phyloP scores from a whole-genome alignment of 2,797 vertebrate species.

The Siniperca obscura region DNA sequence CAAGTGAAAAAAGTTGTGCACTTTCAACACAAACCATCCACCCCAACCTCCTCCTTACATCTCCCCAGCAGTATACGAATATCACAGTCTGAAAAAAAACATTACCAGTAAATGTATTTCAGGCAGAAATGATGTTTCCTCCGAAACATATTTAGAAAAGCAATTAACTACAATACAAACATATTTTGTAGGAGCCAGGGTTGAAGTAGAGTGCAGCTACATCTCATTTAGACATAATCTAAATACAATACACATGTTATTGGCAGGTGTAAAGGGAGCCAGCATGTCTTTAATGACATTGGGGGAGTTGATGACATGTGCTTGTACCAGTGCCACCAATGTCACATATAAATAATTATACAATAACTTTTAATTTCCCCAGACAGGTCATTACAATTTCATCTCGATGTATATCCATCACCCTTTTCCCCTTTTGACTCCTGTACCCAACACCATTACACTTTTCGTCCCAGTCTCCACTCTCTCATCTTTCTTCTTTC shows the following conservation, averaged over 20 bases:
- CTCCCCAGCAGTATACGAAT: neutral
- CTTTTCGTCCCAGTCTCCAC: constrained; percentile 30
- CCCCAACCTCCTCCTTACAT: neutral
- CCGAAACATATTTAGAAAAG: neutral
- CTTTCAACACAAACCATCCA: neutral
- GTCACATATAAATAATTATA: constrained; percentile 66
- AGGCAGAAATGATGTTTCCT: neutral
- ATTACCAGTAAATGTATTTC: neutral
- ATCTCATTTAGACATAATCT: constrained; percentile 19
- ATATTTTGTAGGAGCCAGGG: neutral
- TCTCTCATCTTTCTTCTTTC: constrained; percentile 39
- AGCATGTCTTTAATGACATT: constrained; percentile 34
- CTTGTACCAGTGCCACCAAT: constrained; percentile 41
- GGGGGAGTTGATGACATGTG: constrained; percentile 34
- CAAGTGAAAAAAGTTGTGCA: neutral
- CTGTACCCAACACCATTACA: constrained; percentile 49
- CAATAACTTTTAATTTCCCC: constrained; percentile 72
- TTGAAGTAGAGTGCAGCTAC: constrained; percentile 17
- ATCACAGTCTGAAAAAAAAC: neutral
- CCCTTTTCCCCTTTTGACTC: constrained; percentile 41
- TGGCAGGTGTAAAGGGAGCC: constrained; percentile 36
- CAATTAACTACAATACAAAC: neutral
- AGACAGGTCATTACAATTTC: constrained; percentile 62
- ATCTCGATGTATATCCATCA: constrained; percentile 59
- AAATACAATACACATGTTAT: constrained; percentile 17